phyloP scores from a whole-genome alignment of 2,888 invertebrate genomes.

The Junonia oenone region DNA sequence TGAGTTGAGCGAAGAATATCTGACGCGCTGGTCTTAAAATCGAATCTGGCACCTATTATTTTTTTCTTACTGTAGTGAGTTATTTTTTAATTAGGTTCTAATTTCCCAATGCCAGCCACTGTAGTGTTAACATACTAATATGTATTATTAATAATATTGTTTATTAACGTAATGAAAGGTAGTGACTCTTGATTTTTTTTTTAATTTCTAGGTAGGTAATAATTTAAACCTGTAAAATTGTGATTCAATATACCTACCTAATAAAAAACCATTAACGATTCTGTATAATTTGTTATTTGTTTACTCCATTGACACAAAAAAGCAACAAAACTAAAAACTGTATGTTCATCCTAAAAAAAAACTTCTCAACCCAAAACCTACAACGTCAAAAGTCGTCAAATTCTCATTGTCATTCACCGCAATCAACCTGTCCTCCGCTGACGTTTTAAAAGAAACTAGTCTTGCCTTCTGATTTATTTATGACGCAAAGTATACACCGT shows the following conservation, averaged over 20 bases:
- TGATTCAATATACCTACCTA: too few relatives aligned
- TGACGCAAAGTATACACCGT: conserved; percentile 33
- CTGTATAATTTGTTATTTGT: too few relatives aligned
- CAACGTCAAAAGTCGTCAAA: conserved; percentile 36
- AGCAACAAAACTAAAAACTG: conserved; percentile 22
- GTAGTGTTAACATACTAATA: too few relatives aligned
- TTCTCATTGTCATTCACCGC: conserved; percentile 38
- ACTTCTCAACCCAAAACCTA: conserved; percentile 22
- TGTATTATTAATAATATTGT: too few relatives aligned
- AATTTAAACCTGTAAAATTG: too few relatives aligned
- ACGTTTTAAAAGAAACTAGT: conserved; percentile 37
- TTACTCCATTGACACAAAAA: neutral
- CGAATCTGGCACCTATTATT: neutral
- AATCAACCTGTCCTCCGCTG: conserved; percentile 36
- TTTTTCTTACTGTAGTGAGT: too few relatives aligned
- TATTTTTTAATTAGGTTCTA: too few relatives aligned
- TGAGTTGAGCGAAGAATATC: neutral
- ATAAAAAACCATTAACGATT: too few relatives aligned
- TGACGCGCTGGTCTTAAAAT: neutral
- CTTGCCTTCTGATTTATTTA: conserved; percentile 37
- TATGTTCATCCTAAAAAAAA: conserved; percentile 27
- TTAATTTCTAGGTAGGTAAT: too few relatives aligned
- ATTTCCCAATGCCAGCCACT: too few relatives aligned
- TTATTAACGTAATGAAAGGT: too few relatives aligned
- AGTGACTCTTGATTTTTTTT: too few relatives aligned